Conservation (phyloP, 2,888 invertebrate genomes). For the Rhyacophila evoluta region DNA sequence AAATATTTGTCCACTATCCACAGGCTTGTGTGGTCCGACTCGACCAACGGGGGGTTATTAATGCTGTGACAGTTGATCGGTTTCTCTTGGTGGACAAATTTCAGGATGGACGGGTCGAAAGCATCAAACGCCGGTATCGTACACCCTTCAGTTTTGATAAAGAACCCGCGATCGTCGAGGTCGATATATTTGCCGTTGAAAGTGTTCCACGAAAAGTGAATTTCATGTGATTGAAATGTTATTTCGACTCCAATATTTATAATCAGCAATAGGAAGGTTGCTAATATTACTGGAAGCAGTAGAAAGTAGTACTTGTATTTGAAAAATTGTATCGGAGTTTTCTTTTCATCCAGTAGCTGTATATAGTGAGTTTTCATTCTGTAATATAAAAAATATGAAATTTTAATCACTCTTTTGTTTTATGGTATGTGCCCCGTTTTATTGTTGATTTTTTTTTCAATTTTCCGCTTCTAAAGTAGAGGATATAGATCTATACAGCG, state of each 20-base stretch:
- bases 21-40: slow-evolving; percentile 72
- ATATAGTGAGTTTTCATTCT: slow-evolving; percentile 40
- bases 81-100: slow-evolving; percentile 68
- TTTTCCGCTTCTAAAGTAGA: too few relatives aligned
- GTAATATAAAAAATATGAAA: slow-evolving; percentile 26
- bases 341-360: slow-evolving; percentile 40
- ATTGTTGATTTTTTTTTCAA: too few relatives aligned
- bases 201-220: slow-evolving; percentile 55
- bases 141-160: slow-evolving; percentile 76
- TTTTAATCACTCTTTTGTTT: too few relatives aligned
- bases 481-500: too few relatives aligned
- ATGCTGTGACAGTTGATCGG: slow-evolving; percentile 69
- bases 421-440: too few relatives aligned
- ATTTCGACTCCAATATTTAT: slow-evolving; percentile 61
- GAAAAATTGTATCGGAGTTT: slow-evolving; percentile 45
- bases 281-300: slow-evolving; percentile 61
- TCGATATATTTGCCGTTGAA: slow-evolving; percentile 56
- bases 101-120: slow-evolving; percentile 70
- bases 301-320: slow-evolving; percentile 63
- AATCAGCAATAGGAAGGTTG: slow-evolving; percentile 62
- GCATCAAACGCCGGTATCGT: slow-evolving; percentile 75
- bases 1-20: slow-evolving; percentile 68
- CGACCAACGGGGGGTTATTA: slow-evolving; percentile 67
- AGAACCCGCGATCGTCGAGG: slow-evolving; percentile 61
- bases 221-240: slow-evolving; percentile 59